These are phyloP conservation scores for Carpatolechia fugitivella DNA, from an alignment of 2,888 invertebrate genomes.

Conservation along the genomic window DNA sequence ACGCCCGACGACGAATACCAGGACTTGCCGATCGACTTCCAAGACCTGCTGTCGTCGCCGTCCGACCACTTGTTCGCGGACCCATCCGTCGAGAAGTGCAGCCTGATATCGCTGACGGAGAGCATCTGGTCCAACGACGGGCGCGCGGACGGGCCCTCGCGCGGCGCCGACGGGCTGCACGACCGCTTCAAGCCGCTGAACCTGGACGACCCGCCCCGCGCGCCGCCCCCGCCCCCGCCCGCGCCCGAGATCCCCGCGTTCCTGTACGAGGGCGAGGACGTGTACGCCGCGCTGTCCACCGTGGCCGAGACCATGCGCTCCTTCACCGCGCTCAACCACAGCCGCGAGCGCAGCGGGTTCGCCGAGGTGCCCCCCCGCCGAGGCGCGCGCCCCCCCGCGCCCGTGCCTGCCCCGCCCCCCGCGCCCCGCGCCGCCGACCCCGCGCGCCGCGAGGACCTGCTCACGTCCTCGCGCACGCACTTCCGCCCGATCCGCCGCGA, in stretches of 20 bases:
- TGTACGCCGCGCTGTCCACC: slow-evolving; percentile 58
- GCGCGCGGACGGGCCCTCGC: slow-evolving; percentile 33
- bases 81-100: slow-evolving; percentile 58
- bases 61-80: slow-evolving; percentile 70
- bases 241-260: slow-evolving; percentile 50
- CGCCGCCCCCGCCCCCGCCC: slow-evolving; percentile 35
- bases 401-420: slow-evolving; percentile 79
- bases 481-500: slow-evolving; percentile 88
- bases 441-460: slow-evolving; percentile 83
- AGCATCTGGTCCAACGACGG: slow-evolving; percentile 57
- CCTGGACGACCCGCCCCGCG: slow-evolving; percentile 40
- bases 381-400: slow-evolving; percentile 80
- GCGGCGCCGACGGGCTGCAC: slow-evolving; percentile 46
- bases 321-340: slow-evolving; percentile 80
- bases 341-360: slow-evolving; percentile 81
- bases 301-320: slow-evolving; percentile 70
- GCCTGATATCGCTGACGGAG: slow-evolving; percentile 53
- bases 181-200: slow-evolving; percentile 52
- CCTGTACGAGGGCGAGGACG: slow-evolving; percentile 59
- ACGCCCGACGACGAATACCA: slow-evolving; percentile 78
- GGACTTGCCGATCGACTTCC: slow-evolving; percentile 81
- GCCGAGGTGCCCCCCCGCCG: slow-evolving; percentile 79
- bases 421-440: slow-evolving; percentile 22
- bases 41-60: slow-evolving; percentile 79
- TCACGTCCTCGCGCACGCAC: slow-evolving; percentile 89